Base-by-base conservation (phyloP, 2,797 vertebrate species). In the Decapterus maruadsi region DNA sequence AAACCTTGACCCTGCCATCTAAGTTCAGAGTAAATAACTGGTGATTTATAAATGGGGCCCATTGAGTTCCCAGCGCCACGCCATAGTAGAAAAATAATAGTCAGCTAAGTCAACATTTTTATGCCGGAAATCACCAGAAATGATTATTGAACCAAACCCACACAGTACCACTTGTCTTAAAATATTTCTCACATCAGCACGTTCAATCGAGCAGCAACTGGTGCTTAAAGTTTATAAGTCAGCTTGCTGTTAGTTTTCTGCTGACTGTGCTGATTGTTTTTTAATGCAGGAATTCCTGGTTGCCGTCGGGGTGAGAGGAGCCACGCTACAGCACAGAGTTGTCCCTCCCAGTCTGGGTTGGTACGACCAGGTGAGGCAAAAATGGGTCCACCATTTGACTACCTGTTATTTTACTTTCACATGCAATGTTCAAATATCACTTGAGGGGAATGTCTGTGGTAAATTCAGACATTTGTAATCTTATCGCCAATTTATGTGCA, bases 311-410 rank as follows among this genome's bases (percentile, higher is more conserved):
- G 92, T 99, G 20, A 96, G 96, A 92, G 97, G 97, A 84, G 97
- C 97, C 53, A 99, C 97, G 4, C 95, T 99, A 9, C 97, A 98
- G 90, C 98, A 99, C 85, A 94, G 96, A 81, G 95, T 99, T 22
- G 95, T 98, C 72, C 95, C 96, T 31, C 93, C 96, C 4, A 96
- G 96, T 55, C 90, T 97, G 84, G 97, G 97, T 84, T 99, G 98
- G 98, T 97, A 99, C 3, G 98, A 99, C 65, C 98, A 99, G 97
- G 98, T 99, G 86, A 88, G 90, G 26, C 48, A n/a, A 63, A 26
- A 6, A 70, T 65, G 13, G 4, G 29, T 55, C 31, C 2, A 3
- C 29, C 7, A 22, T n/a, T 26, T 40, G 17, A 26, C 5, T 8
- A 17, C 36, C 16, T 62, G 34, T 36, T 36, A 36, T 36, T 36